These are phyloP conservation scores for Mus pahari DNA, from an alignment of 2,113 vertebrate species.

Conservation along the genomic window DNA sequence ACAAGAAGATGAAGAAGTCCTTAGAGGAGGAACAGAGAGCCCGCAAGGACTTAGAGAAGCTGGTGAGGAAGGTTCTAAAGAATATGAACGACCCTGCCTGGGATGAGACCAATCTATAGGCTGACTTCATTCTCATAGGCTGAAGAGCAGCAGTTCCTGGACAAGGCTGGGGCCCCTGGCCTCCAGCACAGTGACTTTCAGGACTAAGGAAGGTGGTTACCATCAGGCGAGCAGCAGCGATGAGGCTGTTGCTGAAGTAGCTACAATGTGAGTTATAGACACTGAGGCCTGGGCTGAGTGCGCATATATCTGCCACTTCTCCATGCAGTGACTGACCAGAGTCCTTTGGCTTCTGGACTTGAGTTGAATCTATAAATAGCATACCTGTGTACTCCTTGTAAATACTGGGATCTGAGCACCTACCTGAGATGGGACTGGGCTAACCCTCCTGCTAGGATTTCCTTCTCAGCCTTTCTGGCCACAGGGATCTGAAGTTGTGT, in stretches of 20 bases:
- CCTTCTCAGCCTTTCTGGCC: conserved; percentile 61
- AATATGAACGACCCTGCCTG: conserved; percentile 96
- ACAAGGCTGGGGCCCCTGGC: conserved; percentile 79
- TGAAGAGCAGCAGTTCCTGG: conserved; percentile 79
- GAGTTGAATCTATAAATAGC: conserved; percentile 78
- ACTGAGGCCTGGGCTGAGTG: conserved; percentile 70
- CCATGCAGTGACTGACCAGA: conserved; percentile 85
- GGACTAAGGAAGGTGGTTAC: conserved; percentile 77
- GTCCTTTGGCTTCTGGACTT: conserved; percentile 80
- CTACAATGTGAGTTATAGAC: conserved; percentile 74
- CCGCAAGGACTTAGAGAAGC: conserved; percentile 95
- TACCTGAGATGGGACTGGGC: conserved; percentile 72
- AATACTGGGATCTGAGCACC: conserved; percentile 83
- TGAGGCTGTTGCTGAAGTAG: conserved; percentile 80
- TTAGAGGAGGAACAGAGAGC: conserved; percentile 97
- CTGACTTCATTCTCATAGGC: conserved; percentile 58
- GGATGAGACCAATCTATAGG: conserved; percentile 98
- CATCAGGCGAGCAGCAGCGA: conserved; percentile 53
- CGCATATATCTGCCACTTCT: conserved; percentile 78
- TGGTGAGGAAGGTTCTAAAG: conserved; percentile 95
- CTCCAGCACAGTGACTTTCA: conserved; percentile 77
- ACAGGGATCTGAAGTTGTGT: conserved; percentile 53
- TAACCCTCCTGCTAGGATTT: conserved; percentile 19
- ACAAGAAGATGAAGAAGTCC: conserved; percentile 98
- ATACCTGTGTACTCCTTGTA: conserved; percentile 82